phyloP scores from a whole-genome alignment of 2,888 invertebrate genomes.

The Didymodactylos carnosus region DNA sequence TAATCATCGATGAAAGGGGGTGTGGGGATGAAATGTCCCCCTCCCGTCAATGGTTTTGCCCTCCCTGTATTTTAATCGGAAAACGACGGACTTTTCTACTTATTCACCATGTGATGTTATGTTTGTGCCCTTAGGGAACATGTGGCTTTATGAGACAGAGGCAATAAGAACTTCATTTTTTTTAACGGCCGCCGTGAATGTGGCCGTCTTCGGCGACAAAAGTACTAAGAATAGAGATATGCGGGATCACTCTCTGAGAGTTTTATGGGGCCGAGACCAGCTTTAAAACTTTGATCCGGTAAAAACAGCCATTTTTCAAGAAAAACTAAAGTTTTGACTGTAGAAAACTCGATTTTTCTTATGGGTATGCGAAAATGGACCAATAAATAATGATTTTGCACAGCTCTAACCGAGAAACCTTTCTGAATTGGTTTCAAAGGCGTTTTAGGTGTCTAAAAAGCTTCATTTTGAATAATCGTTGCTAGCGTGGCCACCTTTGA shows the following conservation, averaged over 20 bases:
- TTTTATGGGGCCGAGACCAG: not conserved
- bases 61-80: not conserved
- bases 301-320: not conserved
- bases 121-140: not conserved
- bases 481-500: no score
- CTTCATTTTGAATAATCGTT: no score
- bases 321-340: not conserved
- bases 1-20: no score
- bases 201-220: not conserved
- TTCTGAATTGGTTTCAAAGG: no score
- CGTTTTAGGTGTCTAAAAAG: no score
- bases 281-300: not conserved
- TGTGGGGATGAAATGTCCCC: no score
- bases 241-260: not conserved
- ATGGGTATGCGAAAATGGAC: not conserved
- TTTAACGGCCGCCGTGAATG: not conserved
- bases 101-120: not conserved
- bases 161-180: not conserved
- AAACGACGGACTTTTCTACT: not conserved
- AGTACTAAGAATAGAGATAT: not conserved
- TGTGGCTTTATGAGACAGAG: not conserved
- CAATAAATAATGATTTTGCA: not conserved
- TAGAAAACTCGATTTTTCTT: not conserved
- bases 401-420: no score
- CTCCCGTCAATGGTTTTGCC: no score